These are phyloP conservation scores for Scaptodrosophila lebanonensis DNA, from an alignment of 1,140 invertebrate genomes.

Conservation along the genomic window DNA sequence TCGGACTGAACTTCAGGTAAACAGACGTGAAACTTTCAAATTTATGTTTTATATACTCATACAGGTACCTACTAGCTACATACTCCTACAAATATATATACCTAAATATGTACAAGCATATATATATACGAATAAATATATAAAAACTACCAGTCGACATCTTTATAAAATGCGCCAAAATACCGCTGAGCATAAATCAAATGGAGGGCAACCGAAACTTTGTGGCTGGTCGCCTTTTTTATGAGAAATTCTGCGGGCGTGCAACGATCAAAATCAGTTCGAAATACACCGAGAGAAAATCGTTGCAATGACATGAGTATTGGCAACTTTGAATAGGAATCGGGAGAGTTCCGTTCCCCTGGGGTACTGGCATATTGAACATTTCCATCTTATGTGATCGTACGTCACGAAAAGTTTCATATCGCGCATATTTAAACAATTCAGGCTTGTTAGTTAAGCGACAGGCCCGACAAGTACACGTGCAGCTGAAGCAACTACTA, in stretches of 20 bases:
- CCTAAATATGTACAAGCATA: constrained; percentile 26
- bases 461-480: constrained; percentile 11
- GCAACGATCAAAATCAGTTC: constrained; percentile 47
- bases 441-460: constrained; percentile 57
- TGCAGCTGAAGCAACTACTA: background rate
- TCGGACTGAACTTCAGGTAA: too few species aligned
- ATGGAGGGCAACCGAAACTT: constrained; percentile 33
- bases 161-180: constrained; percentile 67
- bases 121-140: constrained; percentile 22
- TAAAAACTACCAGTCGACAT: constrained; percentile 52
- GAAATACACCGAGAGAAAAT: constrained; percentile 5
- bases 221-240: constrained; percentile 32
- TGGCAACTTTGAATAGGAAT: too few species aligned
- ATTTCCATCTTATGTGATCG: constrained; percentile 21
- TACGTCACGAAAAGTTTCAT: constrained; percentile 60
- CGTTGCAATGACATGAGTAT: too few species aligned
- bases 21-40: constrained; percentile 47
- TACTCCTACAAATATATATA: constrained; percentile 21
- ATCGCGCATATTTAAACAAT: constrained; percentile 56
- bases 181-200: constrained; percentile 58
- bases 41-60: constrained; percentile 10
- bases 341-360: constrained; percentile 5
- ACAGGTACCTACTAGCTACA: too few species aligned
- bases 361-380: constrained; percentile 14
- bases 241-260: constrained; percentile 67